Evolutionary conservation across 2,888 invertebrate species (phyloP), one percentile per base, ranked within the genome.

Genomic region (Exocentrus adspersus): DNA sequence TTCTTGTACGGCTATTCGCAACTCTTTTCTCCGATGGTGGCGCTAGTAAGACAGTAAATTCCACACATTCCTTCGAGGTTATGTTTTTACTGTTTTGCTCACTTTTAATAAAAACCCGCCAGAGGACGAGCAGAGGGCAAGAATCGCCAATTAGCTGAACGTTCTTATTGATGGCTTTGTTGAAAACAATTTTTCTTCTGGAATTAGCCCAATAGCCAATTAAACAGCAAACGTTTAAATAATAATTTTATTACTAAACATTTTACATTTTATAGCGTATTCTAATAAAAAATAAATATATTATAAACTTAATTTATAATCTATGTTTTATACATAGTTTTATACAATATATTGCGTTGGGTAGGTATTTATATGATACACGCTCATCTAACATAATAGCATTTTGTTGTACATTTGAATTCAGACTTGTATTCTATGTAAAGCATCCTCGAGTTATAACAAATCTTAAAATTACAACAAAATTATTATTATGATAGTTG

Each of bases 251-350:
- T 56, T 56, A 56, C 56, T 56, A 56, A 56, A 56, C 28, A 28
- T 45, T 16, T 45, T 45, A 56, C 54, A 54, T 54, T 43, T 21
- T 45, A 43, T 56, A 56, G 56, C 56, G 20, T 56, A 56, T 56
- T 56, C 56, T 56, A 56, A 56, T 56, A 56, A 56, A 56, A 56
- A 56, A 56, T 56, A 56, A 56, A 56, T 56, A 56, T 56, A 45
- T 56, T 41, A 24, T 56, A 56, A 56, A 56, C 56, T 56, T 56
- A 56, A 56, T 56, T 56, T 28, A 45, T 30, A 56, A 56, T 45
- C 45, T 45, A 19, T 56, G n/a, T 56, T 21, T 45, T 56, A 56
- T 37, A 24, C 24, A n/a, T n/a, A n/a, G n/a, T 56, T 56, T 56
- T 56, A 56, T 56, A 56, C 43, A 56, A 30, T 56, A 56, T 56